A percentile compares a stretch with the other conserved stretches of the same genome.
These are phyloP conservation scores for Pseudorasbora parva DNA, from an alignment of 2,113 vertebrate species.

Conservation along the genomic window DNA sequence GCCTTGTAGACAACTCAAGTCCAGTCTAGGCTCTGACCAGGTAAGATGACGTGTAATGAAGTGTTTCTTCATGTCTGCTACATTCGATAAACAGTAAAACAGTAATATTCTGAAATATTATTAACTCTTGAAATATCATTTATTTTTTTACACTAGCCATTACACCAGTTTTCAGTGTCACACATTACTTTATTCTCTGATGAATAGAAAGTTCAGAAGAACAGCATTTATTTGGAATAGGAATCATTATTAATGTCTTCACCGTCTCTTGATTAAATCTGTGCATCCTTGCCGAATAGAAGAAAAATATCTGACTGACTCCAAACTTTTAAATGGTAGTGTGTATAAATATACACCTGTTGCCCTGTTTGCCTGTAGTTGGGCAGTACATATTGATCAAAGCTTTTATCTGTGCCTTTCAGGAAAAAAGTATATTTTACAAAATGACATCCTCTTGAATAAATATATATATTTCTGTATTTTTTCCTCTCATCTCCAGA, in stretches of 20 bases:
- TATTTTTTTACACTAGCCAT: too few relatives aligned
- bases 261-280: too few relatives aligned
- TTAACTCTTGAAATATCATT: too few relatives aligned
- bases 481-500: slow-evolving; percentile 66
- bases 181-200: too few relatives aligned
- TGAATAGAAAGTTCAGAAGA: neutral
- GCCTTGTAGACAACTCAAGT: slow-evolving; percentile 85
- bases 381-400: neutral
- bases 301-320: neutral
- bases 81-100: too few relatives aligned
- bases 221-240: neutral
- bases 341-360: neutral
- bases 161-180: too few relatives aligned
- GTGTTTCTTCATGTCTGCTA: neutral
- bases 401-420: neutral
- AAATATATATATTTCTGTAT: neutral
- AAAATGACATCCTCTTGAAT: neutral
- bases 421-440: neutral
- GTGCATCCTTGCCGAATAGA: too few relatives aligned
- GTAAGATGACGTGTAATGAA: slow-evolving; percentile 51
- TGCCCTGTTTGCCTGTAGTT: neutral
- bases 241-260: too few relatives aligned
- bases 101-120: too few relatives aligned
- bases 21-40: slow-evolving; percentile 82
- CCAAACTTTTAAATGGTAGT: neutral